A percentile compares a stretch with the other conserved stretches of the same genome.
Conservation (phyloP, 2,113 vertebrate species). For the Campylomormyrus numenius region DNA sequence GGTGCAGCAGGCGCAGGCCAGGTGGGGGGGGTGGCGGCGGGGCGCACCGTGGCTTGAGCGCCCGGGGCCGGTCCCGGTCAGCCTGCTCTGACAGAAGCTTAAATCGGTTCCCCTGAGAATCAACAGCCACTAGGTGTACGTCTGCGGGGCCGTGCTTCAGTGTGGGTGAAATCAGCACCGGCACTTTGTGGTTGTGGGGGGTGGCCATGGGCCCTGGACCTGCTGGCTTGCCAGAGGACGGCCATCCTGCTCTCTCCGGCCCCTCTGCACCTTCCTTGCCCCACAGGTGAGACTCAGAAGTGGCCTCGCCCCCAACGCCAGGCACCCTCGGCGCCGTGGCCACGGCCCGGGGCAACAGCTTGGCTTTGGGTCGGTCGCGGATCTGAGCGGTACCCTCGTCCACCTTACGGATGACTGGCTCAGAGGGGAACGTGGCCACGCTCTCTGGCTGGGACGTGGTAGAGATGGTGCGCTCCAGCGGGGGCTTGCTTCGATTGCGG, state of each 20-base stretch:
- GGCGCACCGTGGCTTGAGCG: constrained; percentile 95
- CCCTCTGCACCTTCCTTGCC: constrained; percentile 63
- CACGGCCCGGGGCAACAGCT: constrained; percentile 75
- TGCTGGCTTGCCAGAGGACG: constrained; percentile 75
- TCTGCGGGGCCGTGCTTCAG: constrained; percentile 84
- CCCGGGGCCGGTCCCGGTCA: constrained; percentile 84
- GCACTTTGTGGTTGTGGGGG: constrained; percentile 96
- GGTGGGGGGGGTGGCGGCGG: constrained; percentile 86
- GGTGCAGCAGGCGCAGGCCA: constrained; percentile 72
- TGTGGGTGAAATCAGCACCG: constrained; percentile 94
- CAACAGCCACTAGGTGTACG: constrained; percentile 86
- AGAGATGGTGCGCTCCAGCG: constrained; percentile 84
- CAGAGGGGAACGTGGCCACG: constrained; percentile 57
- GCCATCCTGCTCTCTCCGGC: constrained; percentile 73
- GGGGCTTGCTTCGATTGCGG: constrained; percentile 87
- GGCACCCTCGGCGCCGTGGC: constrained; percentile 38
- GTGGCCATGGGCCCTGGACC: constrained; percentile 57
- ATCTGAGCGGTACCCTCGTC: constrained; percentile 79
- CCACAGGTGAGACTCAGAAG: constrained; percentile 52
- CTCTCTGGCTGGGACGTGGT: constrained; percentile 89
- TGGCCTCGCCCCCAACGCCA: constrained; percentile 59
- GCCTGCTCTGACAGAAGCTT: constrained; percentile 89
- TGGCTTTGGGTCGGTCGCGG: constrained; percentile 90
- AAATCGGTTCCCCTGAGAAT: constrained; percentile 98
- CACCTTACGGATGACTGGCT: constrained; percentile 67